phyloP scores from a whole-genome alignment of 64 coral and sea anemone species.

The Cladopsammia gracilis region DNA sequence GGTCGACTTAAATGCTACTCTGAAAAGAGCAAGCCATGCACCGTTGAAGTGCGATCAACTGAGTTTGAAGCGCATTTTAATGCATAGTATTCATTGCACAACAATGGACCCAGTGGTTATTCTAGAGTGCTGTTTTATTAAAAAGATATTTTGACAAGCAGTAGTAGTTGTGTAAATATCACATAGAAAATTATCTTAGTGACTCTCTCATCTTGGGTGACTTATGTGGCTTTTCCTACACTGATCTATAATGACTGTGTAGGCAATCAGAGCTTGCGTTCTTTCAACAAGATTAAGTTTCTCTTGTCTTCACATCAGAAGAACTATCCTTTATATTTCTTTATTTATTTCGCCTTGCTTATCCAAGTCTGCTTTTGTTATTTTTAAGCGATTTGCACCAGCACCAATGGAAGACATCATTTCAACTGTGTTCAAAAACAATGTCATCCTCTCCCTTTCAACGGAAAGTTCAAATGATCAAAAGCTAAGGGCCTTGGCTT shows the following conservation, averaged over 20 bases:
- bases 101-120: neutral
- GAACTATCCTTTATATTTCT: too few species aligned
- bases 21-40: slow-evolving; percentile 19
- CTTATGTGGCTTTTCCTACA: too few species aligned
- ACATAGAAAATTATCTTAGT: too few species aligned
- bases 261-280: too few species aligned
- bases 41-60: neutral
- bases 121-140: slow-evolving; percentile 2
- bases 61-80: neutral
- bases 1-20: neutral
- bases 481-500: too few species aligned
- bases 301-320: too few species aligned
- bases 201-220: too few species aligned
- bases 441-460: neutral
- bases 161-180: too few species aligned
- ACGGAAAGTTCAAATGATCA: slow-evolving; percentile 1
- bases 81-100: neutral
- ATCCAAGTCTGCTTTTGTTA: neutral
- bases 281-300: too few species aligned
- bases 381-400: too few species aligned
- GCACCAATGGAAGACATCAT: neutral
- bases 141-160: slow-evolving; percentile 2
- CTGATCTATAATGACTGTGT: too few species aligned
- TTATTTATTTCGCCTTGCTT: neutral
- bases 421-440: neutral